phyloP scores from a whole-genome alignment of 2,888 invertebrate species.

The Limnephilus rhombicus region DNA sequence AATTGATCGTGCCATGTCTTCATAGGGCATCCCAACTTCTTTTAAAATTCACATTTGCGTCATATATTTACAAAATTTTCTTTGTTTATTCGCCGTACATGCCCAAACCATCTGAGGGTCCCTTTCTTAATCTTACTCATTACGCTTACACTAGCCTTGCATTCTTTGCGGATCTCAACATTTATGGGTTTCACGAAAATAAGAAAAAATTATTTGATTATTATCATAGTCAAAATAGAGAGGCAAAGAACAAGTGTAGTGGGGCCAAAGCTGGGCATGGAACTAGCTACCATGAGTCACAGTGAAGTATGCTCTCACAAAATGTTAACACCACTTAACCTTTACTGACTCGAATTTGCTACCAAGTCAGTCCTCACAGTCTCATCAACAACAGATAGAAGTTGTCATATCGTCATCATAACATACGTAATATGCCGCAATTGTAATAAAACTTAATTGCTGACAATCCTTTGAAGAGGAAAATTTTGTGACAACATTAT shows the following conservation, averaged over 20 bases:
- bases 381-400: background rate
- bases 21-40: too few relatives aligned
- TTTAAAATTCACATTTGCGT: too few relatives aligned
- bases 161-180: too few relatives aligned
- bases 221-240: background rate
- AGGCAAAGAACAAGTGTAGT: background rate
- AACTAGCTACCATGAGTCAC: conserved; percentile 41
- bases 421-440: background rate
- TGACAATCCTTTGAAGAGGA: background rate
- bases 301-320: conserved; percentile 37
- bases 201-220: background rate
- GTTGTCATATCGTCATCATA: background rate
- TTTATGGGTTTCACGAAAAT: background rate
- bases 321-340: conserved; percentile 55
- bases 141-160: too few relatives aligned
- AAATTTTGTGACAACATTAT: background rate
- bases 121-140: too few relatives aligned
- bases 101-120: too few relatives aligned
- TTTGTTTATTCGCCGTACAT: too few relatives aligned
- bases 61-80: too few relatives aligned
- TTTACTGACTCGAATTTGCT: conserved; percentile 27
- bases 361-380: conserved; percentile 24
- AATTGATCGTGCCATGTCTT: too few relatives aligned
- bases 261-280: background rate
- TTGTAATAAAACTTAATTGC: background rate